Evolutionary conservation across 2,113 vertebrate genomes (phyloP).

Genomic region (Laterallus jamaicensis): DNA sequence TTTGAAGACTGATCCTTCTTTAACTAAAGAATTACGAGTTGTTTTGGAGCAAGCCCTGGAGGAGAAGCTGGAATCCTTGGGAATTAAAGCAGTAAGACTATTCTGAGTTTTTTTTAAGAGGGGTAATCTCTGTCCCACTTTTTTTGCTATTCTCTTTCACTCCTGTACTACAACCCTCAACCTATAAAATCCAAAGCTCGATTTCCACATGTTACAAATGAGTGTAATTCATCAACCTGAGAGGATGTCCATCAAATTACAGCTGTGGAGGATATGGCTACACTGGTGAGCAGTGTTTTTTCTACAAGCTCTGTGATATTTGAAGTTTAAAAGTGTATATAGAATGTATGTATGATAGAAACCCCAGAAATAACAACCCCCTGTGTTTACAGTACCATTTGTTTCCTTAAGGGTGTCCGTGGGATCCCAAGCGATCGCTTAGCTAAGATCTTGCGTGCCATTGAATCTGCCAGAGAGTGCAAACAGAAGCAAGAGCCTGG

Average conservation of each 20-base stretch:
- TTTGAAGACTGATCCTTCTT: constrained; percentile 77
- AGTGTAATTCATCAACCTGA: not conserved
- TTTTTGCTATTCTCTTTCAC: not conserved
- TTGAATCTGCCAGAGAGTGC: constrained; percentile 63
- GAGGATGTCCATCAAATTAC: not conserved
- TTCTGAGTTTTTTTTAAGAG: not conserved
- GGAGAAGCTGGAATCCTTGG: constrained; percentile 83
- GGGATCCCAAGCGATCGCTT: constrained; percentile 75
- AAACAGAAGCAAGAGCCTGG: constrained; percentile 65
- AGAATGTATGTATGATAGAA: not conserved
- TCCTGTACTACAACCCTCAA: not conserved
- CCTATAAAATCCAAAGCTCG: not conserved
- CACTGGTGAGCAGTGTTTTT: not conserved
- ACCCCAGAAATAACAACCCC: not conserved
- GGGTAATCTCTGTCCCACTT: not conserved
- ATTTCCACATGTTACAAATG: not conserved
- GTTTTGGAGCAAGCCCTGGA: constrained; percentile 81
- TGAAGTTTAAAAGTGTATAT: not conserved
- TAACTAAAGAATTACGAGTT: constrained; percentile 80
- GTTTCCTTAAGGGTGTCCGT: constrained; percentile 69
- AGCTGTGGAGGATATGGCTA: not conserved
- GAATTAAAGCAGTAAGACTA: constrained; percentile 82
- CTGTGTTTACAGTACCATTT: not conserved
- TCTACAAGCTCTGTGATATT: not conserved
- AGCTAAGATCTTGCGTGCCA: constrained; percentile 56